Percentiles rank a stretch among this genome's conserved stretches.
These are phyloP conservation scores for Protobothrops mucrosquamatus DNA, from an alignment of 2,113 vertebrate species.

Conservation along the genomic window DNA sequence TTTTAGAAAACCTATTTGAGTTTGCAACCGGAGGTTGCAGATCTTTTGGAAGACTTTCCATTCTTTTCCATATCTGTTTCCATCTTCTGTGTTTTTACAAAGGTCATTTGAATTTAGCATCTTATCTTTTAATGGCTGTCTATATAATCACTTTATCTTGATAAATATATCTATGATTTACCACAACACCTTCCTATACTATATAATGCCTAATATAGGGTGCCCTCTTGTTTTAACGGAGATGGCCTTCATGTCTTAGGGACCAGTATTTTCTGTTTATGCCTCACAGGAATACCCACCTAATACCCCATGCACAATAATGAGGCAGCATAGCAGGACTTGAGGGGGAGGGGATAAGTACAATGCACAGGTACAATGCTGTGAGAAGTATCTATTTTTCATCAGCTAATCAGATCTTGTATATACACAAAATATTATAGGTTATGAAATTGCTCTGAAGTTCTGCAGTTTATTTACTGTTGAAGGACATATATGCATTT, in stretches of 20 bases:
- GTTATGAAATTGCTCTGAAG: neutral
- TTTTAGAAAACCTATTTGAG: neutral
- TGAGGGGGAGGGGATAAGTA: neutral
- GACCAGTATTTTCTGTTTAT: neutral
- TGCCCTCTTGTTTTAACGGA: neutral
- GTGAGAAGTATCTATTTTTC: neutral
- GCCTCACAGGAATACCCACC: neutral
- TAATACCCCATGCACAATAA: neutral
- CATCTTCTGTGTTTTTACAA: neutral
- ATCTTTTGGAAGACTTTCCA: neutral
- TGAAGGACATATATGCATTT: neutral
- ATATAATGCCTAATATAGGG: neutral
- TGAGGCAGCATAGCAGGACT: neutral
- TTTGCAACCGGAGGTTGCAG: neutral
- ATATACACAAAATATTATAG: neutral
- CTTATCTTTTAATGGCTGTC: neutral
- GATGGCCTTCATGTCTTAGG: neutral
- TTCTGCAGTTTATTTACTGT: neutral
- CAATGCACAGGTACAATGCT: neutral
- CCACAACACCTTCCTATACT: neutral
- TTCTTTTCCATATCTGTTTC: neutral
- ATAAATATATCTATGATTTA: neutral
- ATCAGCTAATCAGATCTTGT: neutral
- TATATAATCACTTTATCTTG: neutral
- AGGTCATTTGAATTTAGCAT: neutral